A percentile compares a stretch with the other conserved stretches of the same genome.
phyloP scores from a whole-genome alignment of 2,888 invertebrate genomes.

The Scaeva pyrastri region DNA sequence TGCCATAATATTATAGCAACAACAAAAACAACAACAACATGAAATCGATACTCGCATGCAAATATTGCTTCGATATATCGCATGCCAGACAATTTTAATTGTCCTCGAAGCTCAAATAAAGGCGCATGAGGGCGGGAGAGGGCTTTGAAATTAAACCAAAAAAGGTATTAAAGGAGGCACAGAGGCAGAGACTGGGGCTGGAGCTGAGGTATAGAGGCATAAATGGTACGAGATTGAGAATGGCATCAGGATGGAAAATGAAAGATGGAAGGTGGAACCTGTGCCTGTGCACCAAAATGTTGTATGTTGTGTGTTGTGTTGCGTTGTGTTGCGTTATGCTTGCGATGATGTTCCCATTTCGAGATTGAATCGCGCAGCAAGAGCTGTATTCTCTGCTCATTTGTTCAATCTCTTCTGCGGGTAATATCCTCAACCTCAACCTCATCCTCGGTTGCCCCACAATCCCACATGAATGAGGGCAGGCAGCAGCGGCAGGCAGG shows the following conservation, averaged over 20 bases:
- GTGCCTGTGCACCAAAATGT: background rate
- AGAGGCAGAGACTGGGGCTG: too few relatives aligned
- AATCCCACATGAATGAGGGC: background rate
- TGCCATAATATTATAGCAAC: conserved; percentile 9
- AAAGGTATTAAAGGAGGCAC: background rate
- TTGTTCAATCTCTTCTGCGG: conserved; percentile 68
- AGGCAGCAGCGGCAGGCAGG: background rate
- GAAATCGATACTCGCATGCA: conserved; percentile 60
- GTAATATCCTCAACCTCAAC: conserved; percentile 21
- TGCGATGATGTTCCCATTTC: conserved; percentile 47
- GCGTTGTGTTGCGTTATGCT: background rate
- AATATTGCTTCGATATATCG: background rate
- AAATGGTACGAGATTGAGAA: background rate
- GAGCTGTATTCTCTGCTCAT: conserved; percentile 49
- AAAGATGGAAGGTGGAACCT: background rate
- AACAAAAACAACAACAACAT: conserved; percentile 5
- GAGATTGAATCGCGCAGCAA: conserved; percentile 56
- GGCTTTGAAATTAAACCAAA: conserved; percentile 36
- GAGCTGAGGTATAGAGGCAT: too few relatives aligned
- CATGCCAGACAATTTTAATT: conserved; percentile 69
- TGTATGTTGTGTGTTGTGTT: too few relatives aligned
- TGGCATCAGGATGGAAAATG: background rate
- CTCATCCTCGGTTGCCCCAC: background rate
- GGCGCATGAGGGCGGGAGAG: conserved; percentile 5
- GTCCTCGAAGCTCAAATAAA: conserved; percentile 56